A percentile compares a stretch with the other conserved stretches of the same genome.
Evolutionary conservation across 2,797 vertebrate genomes (phyloP).

Genomic region (Emys orbicularis): DNA sequence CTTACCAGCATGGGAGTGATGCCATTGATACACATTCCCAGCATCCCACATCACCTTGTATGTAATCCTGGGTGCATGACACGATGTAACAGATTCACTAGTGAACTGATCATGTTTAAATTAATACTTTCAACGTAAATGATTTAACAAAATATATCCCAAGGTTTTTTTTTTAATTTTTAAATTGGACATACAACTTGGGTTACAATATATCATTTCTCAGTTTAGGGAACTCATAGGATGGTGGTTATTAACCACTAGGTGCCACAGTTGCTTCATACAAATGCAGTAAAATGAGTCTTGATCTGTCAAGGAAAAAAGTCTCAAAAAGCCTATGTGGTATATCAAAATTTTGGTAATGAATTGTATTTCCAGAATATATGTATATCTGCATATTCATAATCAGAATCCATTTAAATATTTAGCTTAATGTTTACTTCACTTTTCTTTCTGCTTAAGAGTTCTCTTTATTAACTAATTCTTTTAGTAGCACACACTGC

Average conservation of each 20-base stretch:
- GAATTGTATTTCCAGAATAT: background rate
- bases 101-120: background rate
- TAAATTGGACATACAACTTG: background rate
- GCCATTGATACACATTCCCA: background rate
- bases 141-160: background rate
- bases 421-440: background rate
- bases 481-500: background rate
- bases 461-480: background rate
- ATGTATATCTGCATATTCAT: background rate
- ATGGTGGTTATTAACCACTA: constrained; percentile 60
- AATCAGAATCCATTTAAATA: background rate
- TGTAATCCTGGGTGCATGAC: too few relatives aligned
- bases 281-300: background rate
- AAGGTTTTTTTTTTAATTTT: background rate
- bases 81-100: background rate
- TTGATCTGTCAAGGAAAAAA: constrained; percentile 11
- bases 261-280: constrained; percentile 72
- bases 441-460: background rate
- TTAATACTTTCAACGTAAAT: accelerated
- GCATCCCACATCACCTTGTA: background rate
- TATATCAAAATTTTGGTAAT: background rate
- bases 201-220: background rate
- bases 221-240: background rate
- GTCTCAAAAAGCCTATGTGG: background rate
- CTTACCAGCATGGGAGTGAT: background rate